phyloP scores from a whole-genome alignment of 2,888 invertebrate species.

The Scelioninae gen. 2 region DNA sequence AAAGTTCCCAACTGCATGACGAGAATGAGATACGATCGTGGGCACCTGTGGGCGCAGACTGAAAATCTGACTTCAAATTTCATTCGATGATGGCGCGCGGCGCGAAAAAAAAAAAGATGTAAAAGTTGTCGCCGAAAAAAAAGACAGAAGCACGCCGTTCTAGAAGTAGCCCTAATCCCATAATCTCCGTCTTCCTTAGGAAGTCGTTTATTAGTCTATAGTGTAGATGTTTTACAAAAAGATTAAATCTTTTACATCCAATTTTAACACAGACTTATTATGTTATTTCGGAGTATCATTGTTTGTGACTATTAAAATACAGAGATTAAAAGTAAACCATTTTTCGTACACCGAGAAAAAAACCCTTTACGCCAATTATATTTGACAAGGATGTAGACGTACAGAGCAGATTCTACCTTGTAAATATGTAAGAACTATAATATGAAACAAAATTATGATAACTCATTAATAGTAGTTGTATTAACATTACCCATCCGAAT shows the following conservation, averaged over 20 bases:
- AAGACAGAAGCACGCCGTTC: constrained; percentile 50
- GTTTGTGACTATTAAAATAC: too few relatives aligned
- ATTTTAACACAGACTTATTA: constrained; percentile 26
- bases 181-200: constrained; percentile 75
- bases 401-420: too few relatives aligned
- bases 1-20: constrained; percentile 16
- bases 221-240: constrained; percentile 63
- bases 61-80: constrained; percentile 43
- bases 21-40: constrained; percentile 64
- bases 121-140: constrained; percentile 40
- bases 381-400: too few relatives aligned
- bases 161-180: constrained; percentile 71
- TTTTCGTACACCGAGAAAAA: too few relatives aligned
- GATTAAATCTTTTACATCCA: constrained; percentile 23
- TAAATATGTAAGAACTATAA: too few relatives aligned
- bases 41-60: constrained; percentile 68
- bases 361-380: too few relatives aligned
- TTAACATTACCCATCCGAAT: too few relatives aligned
- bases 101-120: constrained; percentile 27
- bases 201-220: constrained; percentile 75
- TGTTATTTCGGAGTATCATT: too few relatives aligned
- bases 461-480: too few relatives aligned
- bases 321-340: too few relatives aligned
- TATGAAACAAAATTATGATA: too few relatives aligned
- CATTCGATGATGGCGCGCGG: constrained; percentile 34